Base-by-base conservation (phyloP, 2,888 invertebrate species). In the Cremastinae sp. region DNA sequence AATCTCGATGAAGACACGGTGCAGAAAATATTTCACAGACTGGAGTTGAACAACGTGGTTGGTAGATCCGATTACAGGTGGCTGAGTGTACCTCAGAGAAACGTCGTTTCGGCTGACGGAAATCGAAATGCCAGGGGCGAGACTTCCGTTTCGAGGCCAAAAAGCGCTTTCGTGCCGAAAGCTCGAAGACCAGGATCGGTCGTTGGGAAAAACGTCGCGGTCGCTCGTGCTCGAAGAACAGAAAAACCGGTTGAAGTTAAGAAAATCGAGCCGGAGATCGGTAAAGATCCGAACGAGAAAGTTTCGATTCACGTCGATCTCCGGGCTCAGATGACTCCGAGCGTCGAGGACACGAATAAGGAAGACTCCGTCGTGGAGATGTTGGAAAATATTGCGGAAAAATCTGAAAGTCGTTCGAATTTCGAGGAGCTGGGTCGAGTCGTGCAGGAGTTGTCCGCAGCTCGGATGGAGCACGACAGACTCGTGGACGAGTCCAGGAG, bases 1-100 rank as follows among this genome's bases (percentile, higher is more conserved):
- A 90, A 90, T 7, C 87, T 94, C 4, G 89, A 91, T 35, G 89
- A 89, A 39, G 92, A 92, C 20, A 90, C 91, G 1, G 85, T 93
- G 1, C 90, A 91, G 5, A 88, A 82, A 79, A 83, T 90, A n/a
- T 76, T 82, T 58, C 78, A 77, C 1, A 82, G 83, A 1, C 61
- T 90, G 9, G 83, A 84, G 0, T 66, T 74, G 12, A 85, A 85
- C 39, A 78, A 80, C 37, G 53, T 61, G 5, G 70, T 71, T 14
- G 80, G 78, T 10, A 9, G 84, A 12, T 73, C 80, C 1, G 86
- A 88, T 37, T 90, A 86, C 39, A 82, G 81, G 9, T 89, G 88
- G 87, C 70, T 87, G 12, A 82, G 78, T 47, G 20, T 87, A 5
- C 81, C 84, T 0, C 80, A 81, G 12, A 82, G 82, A n/a, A 73